A percentile compares a stretch with the other conserved stretches of the same genome.
These are phyloP conservation scores for Meda fulgida DNA, from an alignment of 2,797 vertebrate species.

Conservation along the genomic window DNA sequence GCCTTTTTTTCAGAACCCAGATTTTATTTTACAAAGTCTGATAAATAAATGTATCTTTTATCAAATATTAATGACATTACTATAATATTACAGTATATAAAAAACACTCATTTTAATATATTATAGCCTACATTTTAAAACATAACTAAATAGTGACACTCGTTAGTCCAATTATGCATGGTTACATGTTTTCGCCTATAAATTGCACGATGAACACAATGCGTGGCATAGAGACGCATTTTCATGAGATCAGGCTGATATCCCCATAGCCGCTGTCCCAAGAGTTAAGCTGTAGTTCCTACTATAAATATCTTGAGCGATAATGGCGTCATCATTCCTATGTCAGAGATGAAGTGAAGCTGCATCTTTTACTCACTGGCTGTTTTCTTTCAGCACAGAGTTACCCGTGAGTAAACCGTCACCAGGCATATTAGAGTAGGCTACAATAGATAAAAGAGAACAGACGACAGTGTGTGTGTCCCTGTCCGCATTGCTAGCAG, in stretches of 20 bases:
- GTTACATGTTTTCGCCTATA: too few species aligned
- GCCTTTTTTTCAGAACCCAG: background rate
- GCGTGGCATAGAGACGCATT: too few species aligned
- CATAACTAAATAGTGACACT: background rate
- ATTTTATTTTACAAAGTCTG: background rate
- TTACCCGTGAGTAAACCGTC: conserved; percentile 23
- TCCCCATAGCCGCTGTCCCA: conserved; percentile 38
- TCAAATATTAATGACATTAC: background rate
- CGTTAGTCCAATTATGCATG: background rate
- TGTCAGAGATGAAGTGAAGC: conserved; percentile 52
- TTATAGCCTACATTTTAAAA: background rate
- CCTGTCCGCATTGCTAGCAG: conserved; percentile 30
- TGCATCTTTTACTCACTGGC: conserved; percentile 41
- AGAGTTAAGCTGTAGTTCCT: conserved; percentile 38
- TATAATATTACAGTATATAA: background rate
- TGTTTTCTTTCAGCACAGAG: conserved; percentile 32
- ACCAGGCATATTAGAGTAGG: conserved; percentile 34
- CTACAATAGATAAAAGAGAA: conserved; percentile 42
- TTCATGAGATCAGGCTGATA: background rate
- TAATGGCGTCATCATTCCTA: conserved; percentile 45
- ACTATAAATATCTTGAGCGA: conserved; percentile 61
- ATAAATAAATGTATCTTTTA: background rate
- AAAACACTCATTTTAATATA: background rate
- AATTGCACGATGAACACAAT: too few species aligned
- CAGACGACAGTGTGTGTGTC: conserved; percentile 8